phyloP scores from a whole-genome alignment of 2,797 vertebrate genomes.

The Bradypodion ventrale region DNA sequence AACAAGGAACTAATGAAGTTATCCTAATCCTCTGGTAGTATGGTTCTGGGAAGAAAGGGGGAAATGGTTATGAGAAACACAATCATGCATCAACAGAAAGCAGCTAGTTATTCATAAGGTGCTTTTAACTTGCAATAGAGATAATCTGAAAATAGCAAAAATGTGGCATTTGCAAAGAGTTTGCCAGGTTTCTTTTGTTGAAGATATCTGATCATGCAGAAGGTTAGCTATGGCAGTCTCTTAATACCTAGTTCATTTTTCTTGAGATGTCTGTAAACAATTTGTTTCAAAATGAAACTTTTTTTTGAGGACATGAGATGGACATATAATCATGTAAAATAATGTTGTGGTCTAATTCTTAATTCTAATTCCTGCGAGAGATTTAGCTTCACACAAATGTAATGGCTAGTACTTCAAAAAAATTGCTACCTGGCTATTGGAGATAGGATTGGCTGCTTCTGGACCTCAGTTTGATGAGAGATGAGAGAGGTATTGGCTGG shows the following conservation, averaged over 20 bases:
- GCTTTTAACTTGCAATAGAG: slow-evolving; percentile 30
- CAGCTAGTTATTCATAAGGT: slow-evolving; percentile 16
- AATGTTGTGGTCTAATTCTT: neutral
- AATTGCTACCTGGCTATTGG: slow-evolving; percentile 3
- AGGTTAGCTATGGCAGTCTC: neutral
- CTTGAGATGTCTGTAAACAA: neutral
- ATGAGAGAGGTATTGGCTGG: neutral
- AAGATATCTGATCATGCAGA: neutral
- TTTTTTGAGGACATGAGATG: neutral
- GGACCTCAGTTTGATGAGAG: slow-evolving; percentile 4
- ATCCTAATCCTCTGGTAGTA: neutral
- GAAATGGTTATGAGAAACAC: neutral
- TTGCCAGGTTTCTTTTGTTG: neutral
- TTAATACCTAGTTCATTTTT: neutral
- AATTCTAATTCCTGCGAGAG: neutral
- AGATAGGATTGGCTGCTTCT: neutral
- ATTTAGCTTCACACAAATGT: neutral
- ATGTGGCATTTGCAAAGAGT: neutral
- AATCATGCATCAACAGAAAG: slow-evolving; percentile 12
- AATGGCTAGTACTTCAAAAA: neutral
- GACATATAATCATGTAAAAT: neutral
- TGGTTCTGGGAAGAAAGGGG: neutral
- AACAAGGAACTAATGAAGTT: neutral
- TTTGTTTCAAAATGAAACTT: neutral
- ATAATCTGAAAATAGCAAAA: neutral